Conservation (phyloP, 2,797 vertebrate genomes). For the Enteromius mattozi region DNA sequence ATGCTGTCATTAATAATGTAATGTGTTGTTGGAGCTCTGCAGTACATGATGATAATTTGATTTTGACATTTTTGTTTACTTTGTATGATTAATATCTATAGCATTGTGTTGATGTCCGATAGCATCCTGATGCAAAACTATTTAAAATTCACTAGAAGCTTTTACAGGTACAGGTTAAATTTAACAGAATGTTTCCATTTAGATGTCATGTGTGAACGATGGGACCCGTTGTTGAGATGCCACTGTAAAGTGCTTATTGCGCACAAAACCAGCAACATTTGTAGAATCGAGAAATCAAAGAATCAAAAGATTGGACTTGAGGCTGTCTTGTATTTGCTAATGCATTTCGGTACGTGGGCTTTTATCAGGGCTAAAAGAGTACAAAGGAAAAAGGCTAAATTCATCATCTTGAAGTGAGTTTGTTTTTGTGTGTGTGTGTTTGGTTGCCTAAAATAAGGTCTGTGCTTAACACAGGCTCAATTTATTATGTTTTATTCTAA, state of each 20-base stretch:
- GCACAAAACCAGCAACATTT: not conserved
- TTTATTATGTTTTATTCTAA: not conserved
- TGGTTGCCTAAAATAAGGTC: not conserved
- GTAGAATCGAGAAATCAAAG: not conserved
- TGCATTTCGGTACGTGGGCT: not conserved
- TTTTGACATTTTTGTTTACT: not conserved
- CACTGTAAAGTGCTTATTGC: not conserved
- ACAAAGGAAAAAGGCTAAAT: not conserved
- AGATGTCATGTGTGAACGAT: not conserved
- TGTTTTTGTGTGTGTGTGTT: not conserved
- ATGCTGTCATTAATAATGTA: not conserved
- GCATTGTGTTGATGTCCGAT: not conserved
- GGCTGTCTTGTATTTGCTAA: not conserved
- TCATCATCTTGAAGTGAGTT: not conserved
- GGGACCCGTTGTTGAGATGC: not conserved
- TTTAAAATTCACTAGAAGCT: not conserved
- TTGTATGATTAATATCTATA: not conserved
- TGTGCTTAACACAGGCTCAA: not conserved
- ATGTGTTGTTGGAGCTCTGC: not conserved
- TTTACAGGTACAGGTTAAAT: not conserved
- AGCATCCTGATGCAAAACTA: not conserved
- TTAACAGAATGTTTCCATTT: not conserved
- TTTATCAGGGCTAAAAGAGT: not conserved
- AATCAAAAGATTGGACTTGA: not conserved
- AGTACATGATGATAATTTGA: not conserved